Base-by-base conservation (phyloP, 92 coral and sea anemone genomes). In the Blastomussa wellsi region DNA sequence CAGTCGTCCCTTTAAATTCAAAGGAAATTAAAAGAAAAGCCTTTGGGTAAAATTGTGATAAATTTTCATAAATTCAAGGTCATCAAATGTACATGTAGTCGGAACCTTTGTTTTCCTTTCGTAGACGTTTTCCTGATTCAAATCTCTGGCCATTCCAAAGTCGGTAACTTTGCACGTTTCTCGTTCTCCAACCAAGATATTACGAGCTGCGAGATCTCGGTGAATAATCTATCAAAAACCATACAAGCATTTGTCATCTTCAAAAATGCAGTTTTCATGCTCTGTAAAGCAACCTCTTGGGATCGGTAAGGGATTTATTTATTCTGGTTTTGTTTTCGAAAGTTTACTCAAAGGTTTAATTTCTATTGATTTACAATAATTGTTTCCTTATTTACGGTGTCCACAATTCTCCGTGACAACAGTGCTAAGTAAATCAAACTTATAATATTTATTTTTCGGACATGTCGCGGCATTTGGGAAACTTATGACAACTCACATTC, bases 131-230 rank as follows among this genome's bases (percentile, higher is more conserved):
- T 91, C 89, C 39, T 84, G 88, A 19, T 85, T 76, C 28, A 91
- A 88, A 31, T 88, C 82, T 47, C 94, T 87, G 38, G 91, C 94
- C 78, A 91, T 90, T 64, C 94, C 94, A 67, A 91, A 91, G 82
- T 81, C 91, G 19, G 94, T 88, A 33, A 91, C 87, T 62, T 91
- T 91, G 16, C 94, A 91, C 32, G 48, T 70, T 55, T 91, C 91
- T 48, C 84, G 74, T 62, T 91, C 91, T 35, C 94, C 91, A 59
- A 91, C 89, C 76, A 88, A 78, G 14, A 91, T 88, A 66, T 84
- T 91, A 32, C 94, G 86, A 24, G 94, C 94, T 0, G 94, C 94
- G 31, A 91, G 94, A 69, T 88, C 91, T 24, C 91, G 79, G 74
- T 91, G 94, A 13, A 91, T 77, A 16, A 91, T 85, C 94, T 91